Conservation (phyloP, 2,888 invertebrate species). For the Lordiphosa fenestrarum region DNA sequence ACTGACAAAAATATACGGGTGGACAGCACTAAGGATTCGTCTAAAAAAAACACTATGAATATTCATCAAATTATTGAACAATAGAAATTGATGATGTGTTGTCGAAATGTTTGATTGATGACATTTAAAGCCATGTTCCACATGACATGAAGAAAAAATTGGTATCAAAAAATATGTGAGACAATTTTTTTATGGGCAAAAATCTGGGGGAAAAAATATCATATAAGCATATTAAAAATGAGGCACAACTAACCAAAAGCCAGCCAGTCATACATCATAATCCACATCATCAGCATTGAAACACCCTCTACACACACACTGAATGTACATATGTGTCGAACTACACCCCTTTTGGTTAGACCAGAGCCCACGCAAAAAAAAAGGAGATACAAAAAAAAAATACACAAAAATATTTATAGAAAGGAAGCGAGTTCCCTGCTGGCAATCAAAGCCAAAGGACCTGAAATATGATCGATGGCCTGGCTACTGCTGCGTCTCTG, state of each 20-base stretch:
- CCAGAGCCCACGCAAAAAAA: conserved; percentile 43
- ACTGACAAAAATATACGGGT: conserved; percentile 9
- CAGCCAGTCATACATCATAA: conserved; percentile 71
- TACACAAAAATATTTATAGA: conserved; percentile 6
- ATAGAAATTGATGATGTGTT: conserved; percentile 72
- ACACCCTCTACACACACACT: conserved; percentile 51
- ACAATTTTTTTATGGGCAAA: conserved; percentile 21
- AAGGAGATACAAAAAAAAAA: conserved; percentile 39
- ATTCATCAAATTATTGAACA: conserved; percentile 70
- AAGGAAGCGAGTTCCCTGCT: conserved; percentile 38
- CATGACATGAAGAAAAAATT: conserved; percentile 30
- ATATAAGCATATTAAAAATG: conserved; percentile 51
- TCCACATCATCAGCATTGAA: conserved; percentile 34
- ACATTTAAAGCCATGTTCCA: conserved; percentile 14
- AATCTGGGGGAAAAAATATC: conserved; percentile 42
- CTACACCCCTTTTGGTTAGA: conserved; percentile 21
- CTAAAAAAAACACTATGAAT: conserved; percentile 67
- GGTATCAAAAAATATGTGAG: conserved; percentile 22
- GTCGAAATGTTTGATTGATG: conserved; percentile 67
- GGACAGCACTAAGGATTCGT: conserved; percentile 23
- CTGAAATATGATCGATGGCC: conserved; percentile 73
- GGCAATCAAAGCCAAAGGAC: conserved; percentile 68
- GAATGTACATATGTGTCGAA: conserved; percentile 11
- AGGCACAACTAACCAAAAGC: conserved; percentile 15
- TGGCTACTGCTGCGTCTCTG: conserved; percentile 61